Base-by-base conservation (phyloP, 2,113 vertebrate species). In the Callocephalon fimbriatum region DNA sequence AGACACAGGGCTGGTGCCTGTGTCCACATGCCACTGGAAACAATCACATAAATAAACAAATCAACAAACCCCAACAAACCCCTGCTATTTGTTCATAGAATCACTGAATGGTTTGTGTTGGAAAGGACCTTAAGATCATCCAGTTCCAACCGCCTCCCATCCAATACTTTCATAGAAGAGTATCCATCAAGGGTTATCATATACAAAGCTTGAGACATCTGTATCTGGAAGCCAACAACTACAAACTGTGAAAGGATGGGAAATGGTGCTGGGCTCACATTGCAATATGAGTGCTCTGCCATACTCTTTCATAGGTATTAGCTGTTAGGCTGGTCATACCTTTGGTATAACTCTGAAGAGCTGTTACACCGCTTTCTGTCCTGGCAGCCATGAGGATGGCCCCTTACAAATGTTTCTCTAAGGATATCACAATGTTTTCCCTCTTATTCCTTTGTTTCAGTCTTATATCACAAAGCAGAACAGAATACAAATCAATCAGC, bases 251-350 rank as follows among this genome's bases (percentile, higher is more conserved):
- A 5, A 56, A 48, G 31, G 21, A 62, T 21, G 25, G 25, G n/a
- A 70, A 79, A 40, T 4, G 48, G 17, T 76, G 79, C 40, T 66
- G 75, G 37, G n/a, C 65, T 66, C 0, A 0, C n/a, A 12, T 45
- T 53, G 56, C 29, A 78, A 21, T 3, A 7, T 1, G 18, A 53
- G 9, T 37, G 6, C 0, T 3, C 29, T 68, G 74, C 7, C 0
- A 2, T 23, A 7, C 15, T 65, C 13, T 15, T 72, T 54, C 44
- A 10, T 37, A 53, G 19, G 19, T 44, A n/a, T 44, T 61, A 44
- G 35, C 66, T 72, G 9, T 59, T 54, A 8, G 12, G 19, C 15
- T 78, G 29, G 18, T 19, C 1, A 0, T 54, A 27, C 6, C 7
- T 54, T 78, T 38, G 12, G 10, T 31, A 31, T 16, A 79, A 65